Conservation (phyloP, 1,140 invertebrate genomes). For the Listronotus bonariensis region DNA sequence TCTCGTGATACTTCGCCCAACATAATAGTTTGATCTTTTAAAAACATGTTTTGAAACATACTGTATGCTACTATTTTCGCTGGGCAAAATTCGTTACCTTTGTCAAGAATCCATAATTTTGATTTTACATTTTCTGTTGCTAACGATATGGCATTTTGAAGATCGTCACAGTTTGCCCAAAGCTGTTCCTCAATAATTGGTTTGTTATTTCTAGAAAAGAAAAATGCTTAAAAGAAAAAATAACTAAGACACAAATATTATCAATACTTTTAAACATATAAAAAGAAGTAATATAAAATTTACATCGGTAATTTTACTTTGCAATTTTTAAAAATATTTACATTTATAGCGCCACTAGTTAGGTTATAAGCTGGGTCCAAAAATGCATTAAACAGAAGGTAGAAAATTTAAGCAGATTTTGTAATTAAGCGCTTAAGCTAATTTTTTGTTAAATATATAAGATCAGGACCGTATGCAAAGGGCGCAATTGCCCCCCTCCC, state of each 20-base stretch:
- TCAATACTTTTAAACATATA: not conserved
- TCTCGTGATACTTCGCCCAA: slow-evolving; percentile 19
- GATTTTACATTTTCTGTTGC: slow-evolving; percentile 41
- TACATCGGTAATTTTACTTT: too few relatives aligned
- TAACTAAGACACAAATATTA: not conserved
- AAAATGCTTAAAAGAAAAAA: slow-evolving; percentile 7
- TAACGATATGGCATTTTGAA: slow-evolving; percentile 45
- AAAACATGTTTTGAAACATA: slow-evolving; percentile 38
- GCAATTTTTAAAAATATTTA: too few relatives aligned
- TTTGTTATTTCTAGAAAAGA: slow-evolving; percentile 22
- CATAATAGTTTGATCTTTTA: slow-evolving; percentile 20
- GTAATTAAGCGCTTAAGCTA: too few relatives aligned
- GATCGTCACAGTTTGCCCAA: slow-evolving; percentile 42
- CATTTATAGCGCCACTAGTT: too few relatives aligned
- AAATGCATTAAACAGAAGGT: too few relatives aligned
- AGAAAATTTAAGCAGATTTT: too few relatives aligned
- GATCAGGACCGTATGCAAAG: too few relatives aligned
- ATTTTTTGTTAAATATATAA: too few relatives aligned
- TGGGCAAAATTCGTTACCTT: slow-evolving; percentile 40
- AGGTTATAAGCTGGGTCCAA: too few relatives aligned
- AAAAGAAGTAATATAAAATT: not conserved
- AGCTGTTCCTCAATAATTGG: slow-evolving; percentile 39
- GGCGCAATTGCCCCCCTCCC: too few relatives aligned
- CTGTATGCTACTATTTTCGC: slow-evolving; percentile 46
- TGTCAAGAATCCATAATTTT: slow-evolving; percentile 49